Base-by-base conservation (phyloP, 2,888 invertebrate genomes). In the Bellardia bayeri region DNA sequence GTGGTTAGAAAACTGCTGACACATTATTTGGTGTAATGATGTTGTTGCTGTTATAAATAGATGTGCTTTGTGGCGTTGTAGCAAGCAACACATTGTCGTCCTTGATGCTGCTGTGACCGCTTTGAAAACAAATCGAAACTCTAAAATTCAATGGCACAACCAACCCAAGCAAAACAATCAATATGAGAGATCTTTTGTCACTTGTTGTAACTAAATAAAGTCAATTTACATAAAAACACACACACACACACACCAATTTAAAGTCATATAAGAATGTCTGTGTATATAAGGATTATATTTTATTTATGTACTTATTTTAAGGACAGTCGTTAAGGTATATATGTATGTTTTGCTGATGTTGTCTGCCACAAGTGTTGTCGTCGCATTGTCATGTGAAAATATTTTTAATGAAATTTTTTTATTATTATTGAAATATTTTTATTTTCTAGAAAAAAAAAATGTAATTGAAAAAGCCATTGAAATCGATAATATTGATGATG, bases 401-500 rank as follows among this genome's bases (percentile, higher is more conserved):
- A 51, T 79, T 74, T 84, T 79, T 80, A 85, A 85, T 79, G 61
- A 74, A 80, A 68, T 74, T 79, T 84, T 33, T 68, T 58, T 80
- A 49, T 66, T 49, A 82, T 66, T 16, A 82, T 66, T 16, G 61
- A 69, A 69, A 56, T 33, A 33, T 33, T 61, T 8, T 16, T 64
- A 4, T 42, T 7, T n/a, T 6, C 14, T n/a, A 23, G 23, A n/a
- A 16, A 45, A 42, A 78, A 82, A 71, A 83, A 45, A 54, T 45
- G 51, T 68, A 64, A 69, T 86, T 75, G 66, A 84, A 79, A 82
- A 74, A 78, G 49, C 81, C 80, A 81, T 78, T 84, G 66, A 78
- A 76, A 81, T 81, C 82, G 82, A 82, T 86, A 82, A 82, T 75
- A 64, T 69, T 40, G 82, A 69, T 75, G 63, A 69, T 61, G 63